Base-by-base conservation (phyloP, 2,797 vertebrate species). In the Acrossocheilus fasciatus region DNA sequence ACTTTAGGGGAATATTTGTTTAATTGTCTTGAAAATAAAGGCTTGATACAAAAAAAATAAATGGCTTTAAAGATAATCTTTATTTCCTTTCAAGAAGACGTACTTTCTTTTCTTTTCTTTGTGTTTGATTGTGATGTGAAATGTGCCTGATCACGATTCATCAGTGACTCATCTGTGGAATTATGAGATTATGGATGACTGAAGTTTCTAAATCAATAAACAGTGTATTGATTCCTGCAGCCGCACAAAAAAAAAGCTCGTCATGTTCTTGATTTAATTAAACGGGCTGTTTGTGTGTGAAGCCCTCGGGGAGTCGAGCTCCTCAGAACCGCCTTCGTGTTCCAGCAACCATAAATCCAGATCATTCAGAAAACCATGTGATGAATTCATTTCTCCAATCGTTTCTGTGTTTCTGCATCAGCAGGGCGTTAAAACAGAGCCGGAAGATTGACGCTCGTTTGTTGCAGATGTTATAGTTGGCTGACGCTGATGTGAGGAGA, bases 401-500 rank as follows among this genome's bases (percentile, higher is more conserved):
- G 3, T 59, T 12, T 59, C 6, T 54, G 6, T 72, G 72, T 30
- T 30, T 50, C n/a, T 75, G 34, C 43, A 18, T 45, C 18, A 18
- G 12, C 54, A 20, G 52, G 17, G 52, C 18, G 52, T 54, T 54
- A 54, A 45, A 54, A 2, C 69, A 8, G 41, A 47, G 64, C 50
- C 84, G n/a, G 87, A 89, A 83, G 45, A 81, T 41, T 87, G 90
- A 86, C 89, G 83, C 78, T 87, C 18, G 62, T 86, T 88, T 86
- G 73, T 87, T 89, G 86, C 88, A 84, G 73, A 70, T 72, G 59
- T 92, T 93, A 88, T 90, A 90, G 91, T 92, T 89, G 83, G 75
- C 79, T 66, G 79, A 86, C 91, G 82, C 89, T 92, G 90, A 93
- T 92, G 89, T 52, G 89, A 90, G 88, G 79, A 91, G 92, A 92